phyloP scores from a whole-genome alignment of 2,797 vertebrate genomes.

The Neoniphon sammara region DNA sequence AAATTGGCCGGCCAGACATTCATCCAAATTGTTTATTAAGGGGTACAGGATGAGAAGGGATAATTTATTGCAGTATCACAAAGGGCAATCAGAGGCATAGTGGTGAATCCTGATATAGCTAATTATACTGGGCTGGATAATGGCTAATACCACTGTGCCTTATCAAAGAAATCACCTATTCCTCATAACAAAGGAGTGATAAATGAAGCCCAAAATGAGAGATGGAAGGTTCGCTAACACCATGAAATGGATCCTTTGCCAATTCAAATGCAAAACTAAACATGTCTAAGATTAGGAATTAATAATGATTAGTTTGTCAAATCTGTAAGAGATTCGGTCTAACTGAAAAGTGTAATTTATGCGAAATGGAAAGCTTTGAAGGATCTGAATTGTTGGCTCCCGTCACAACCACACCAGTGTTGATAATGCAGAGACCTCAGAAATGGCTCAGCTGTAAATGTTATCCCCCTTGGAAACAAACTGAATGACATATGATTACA shows the following conservation, averaged over 20 bases:
- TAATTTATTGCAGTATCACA: constrained; percentile 80
- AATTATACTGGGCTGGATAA: constrained; percentile 72
- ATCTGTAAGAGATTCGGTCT: constrained; percentile 3
- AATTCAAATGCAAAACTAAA: constrained; percentile 41
- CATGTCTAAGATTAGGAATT: constrained; percentile 26
- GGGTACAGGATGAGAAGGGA: constrained; percentile 70
- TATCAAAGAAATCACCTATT: constrained; percentile 62
- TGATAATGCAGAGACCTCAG: too few relatives aligned
- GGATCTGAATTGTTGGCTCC: constrained; percentile 19
- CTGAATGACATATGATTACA: too few relatives aligned
- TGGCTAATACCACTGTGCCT: constrained; percentile 53
- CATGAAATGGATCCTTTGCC: constrained; percentile 27
- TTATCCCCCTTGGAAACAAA: not conserved
- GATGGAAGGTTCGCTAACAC: constrained; percentile 37
- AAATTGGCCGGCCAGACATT: constrained; percentile 81
- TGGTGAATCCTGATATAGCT: constrained; percentile 73
- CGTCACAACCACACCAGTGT: not conserved
- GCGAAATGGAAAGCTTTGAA: constrained; percentile 10
- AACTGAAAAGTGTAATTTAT: constrained; percentile 11
- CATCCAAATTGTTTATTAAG: constrained; percentile 82
- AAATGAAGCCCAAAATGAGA: constrained; percentile 42
- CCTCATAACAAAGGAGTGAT: constrained; percentile 48
- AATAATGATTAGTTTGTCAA: constrained; percentile 20
- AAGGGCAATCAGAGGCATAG: constrained; percentile 69
- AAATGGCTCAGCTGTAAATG: too few relatives aligned